These are phyloP conservation scores for Salvelinus namaycush DNA, from an alignment of 2,113 vertebrate species.

Conservation along the genomic window DNA sequence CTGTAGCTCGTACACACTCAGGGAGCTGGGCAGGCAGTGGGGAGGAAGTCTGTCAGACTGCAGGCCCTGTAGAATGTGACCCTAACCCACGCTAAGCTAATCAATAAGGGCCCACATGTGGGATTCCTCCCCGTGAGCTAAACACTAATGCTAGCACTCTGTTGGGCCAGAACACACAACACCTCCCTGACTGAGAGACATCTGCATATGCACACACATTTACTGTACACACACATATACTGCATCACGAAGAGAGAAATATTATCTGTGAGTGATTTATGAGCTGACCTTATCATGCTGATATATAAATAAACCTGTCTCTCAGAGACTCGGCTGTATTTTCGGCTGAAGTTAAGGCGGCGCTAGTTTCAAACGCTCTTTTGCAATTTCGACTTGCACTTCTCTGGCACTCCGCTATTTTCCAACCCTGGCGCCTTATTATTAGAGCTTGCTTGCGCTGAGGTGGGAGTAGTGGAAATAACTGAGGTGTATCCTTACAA, in stretches of 20 bases:
- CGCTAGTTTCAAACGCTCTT: too few species aligned
- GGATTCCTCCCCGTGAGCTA: slow-evolving; percentile 12
- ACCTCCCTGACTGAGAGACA: neutral
- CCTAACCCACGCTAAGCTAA: slow-evolving; percentile 14
- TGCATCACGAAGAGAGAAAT: slow-evolving; percentile 6
- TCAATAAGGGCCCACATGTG: slow-evolving; percentile 16
- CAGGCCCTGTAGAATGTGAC: slow-evolving; percentile 16
- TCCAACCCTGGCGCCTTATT: too few species aligned
- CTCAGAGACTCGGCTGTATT: slow-evolving; percentile 1
- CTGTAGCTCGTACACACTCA: neutral
- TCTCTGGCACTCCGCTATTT: too few species aligned
- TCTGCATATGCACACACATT: neutral
- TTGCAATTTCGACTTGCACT: too few species aligned
- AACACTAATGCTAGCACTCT: neutral
- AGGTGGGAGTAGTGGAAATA: too few species aligned
- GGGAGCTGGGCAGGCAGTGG: neutral
- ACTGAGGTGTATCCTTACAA: too few species aligned
- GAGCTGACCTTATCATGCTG: slow-evolving; percentile 27
- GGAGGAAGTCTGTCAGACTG: slow-evolving; percentile 23
- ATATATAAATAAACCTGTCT: slow-evolving; percentile 34
- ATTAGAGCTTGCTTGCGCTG: too few species aligned
- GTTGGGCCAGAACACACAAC: neutral
- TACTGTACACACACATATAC: neutral
- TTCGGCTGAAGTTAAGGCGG: too few species aligned
- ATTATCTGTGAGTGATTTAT: slow-evolving; percentile 41